Evolutionary conservation across 92 coral and sea anemone genomes (phyloP).

Genomic region (Paramuricea clavata): DNA sequence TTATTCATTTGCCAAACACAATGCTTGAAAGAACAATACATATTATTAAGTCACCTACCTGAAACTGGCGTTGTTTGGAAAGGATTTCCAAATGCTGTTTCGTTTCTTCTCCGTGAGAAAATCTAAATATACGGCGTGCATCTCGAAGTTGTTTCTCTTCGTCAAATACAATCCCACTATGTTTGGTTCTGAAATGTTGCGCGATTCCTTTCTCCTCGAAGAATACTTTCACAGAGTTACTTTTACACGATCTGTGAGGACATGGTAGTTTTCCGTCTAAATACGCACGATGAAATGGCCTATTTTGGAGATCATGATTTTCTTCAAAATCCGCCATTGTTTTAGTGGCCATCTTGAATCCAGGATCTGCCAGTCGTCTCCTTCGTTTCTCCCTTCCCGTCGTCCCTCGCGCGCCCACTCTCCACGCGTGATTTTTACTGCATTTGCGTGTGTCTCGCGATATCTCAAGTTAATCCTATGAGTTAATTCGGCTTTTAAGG

Average conservation of each 20-base stretch:
- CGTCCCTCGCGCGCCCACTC: too few species aligned
- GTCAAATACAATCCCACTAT: slow-evolving; percentile 23
- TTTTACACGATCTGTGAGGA: slow-evolving; percentile 13
- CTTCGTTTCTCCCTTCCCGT: too few species aligned
- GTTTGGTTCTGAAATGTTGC: slow-evolving; percentile 51
- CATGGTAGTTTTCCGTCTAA: slow-evolving; percentile 26
- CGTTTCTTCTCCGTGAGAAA: background rate
- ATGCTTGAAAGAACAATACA: background rate
- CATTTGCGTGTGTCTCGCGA: too few species aligned
- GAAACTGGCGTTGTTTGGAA: background rate
- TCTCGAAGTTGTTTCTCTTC: background rate
- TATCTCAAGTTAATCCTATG: too few species aligned
- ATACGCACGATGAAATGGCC: slow-evolving; percentile 22
- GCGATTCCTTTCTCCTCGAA: slow-evolving; percentile 34
- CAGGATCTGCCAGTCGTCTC: slow-evolving; percentile 36
- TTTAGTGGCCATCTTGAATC: slow-evolving; percentile 65
- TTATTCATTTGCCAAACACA: background rate
- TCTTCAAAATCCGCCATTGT: slow-evolving; percentile 46
- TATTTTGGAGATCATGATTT: background rate
- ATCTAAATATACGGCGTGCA: background rate
- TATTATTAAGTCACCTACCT: too few species aligned
- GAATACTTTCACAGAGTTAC: slow-evolving; percentile 1
- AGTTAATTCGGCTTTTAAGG: too few species aligned
- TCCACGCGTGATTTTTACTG: too few species aligned
- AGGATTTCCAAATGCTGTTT: background rate